Evolutionary conservation across 1,140 invertebrate species (phyloP), one percentile per base, ranked within the genome.

Genomic region (Ladona fulva): DNA sequence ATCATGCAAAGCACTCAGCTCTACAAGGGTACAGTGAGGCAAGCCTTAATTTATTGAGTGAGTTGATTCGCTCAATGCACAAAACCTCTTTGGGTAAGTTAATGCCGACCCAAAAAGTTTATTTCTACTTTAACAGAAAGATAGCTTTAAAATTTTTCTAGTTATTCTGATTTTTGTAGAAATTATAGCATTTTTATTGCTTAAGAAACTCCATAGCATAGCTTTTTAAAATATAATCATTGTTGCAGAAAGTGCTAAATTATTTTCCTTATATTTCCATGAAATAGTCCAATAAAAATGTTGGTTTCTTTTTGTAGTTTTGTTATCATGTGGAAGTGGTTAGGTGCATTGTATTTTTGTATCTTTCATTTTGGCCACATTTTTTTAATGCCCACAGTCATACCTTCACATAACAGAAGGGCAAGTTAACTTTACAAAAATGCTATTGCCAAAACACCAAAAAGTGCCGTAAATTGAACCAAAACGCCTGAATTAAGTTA

Each of bases 381-480:
- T 19, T 66, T 66, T 22, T 66, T 5, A 66, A 6, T 66, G 52
- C 52, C 52, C 52, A 19, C 16, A 19, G 1, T 66, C n/a, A 66
- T 37, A 66, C 52, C 52, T 66, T 66, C 14, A 12, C 52, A 66
- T 66, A 3, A 66, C 52, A 66, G 52, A 66, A 66, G 52, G 52
- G 52, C 52, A 66, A 12, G 3, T 66, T 19, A 12, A 19, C 52
- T 66, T 19, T 19, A 66, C 52, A 66, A 66, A n/a, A 66, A 66
- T 66, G 52, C 52, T 66, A 66, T 66, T 66, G 52, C 52, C 52
- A 66, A 66, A 66, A 66, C 52, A 66, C 52, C 52, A 66, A 66
- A 66, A 22, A 66, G 52, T 66, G 52, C 52, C 52, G 52, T 66
- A 66, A 10, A 19, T 66, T 66, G 52, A 66, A 66, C 52, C 52